Percentiles rank a stretch among this genome's conserved stretches.
Conservation (phyloP, 2,113 vertebrate genomes). For the Macrotis lagotis region DNA sequence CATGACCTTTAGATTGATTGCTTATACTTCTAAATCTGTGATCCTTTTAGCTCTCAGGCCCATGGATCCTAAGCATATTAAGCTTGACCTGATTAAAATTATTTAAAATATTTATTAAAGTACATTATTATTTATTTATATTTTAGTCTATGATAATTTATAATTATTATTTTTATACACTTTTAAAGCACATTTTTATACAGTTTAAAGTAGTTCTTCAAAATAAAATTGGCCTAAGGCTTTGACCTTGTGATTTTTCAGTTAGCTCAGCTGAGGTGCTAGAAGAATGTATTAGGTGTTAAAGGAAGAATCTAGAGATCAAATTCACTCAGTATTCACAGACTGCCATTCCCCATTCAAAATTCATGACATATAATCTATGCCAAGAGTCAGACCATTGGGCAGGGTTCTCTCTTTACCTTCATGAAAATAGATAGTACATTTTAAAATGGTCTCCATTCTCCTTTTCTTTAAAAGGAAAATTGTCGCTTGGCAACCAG, state of each 20-base stretch:
- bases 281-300: conserved; percentile 18
- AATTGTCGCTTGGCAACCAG: conserved; percentile 80
- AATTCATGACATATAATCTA: conserved; percentile 47
- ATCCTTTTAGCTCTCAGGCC: background rate
- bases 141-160: background rate
- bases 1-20: background rate
- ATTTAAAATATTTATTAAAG: background rate
- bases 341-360: conserved; percentile 46
- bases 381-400: conserved; percentile 34
- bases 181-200: background rate
- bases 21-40: background rate
- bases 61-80: background rate
- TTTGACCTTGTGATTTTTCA: conserved; percentile 54
- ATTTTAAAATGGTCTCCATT: conserved; percentile 49
- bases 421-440: conserved; percentile 19
- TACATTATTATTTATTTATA: background rate
- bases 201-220: conserved; percentile 24
- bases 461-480: conserved; percentile 46
- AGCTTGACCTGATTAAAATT: background rate
- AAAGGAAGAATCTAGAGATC: conserved; percentile 39
- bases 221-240: conserved; percentile 52
- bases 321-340: conserved; percentile 9
- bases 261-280: conserved; percentile 40
- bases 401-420: background rate
- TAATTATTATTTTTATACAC: background rate